These are phyloP conservation scores for Hippolais icterina DNA, from an alignment of 2,113 vertebrate genomes.

Conservation along the genomic window DNA sequence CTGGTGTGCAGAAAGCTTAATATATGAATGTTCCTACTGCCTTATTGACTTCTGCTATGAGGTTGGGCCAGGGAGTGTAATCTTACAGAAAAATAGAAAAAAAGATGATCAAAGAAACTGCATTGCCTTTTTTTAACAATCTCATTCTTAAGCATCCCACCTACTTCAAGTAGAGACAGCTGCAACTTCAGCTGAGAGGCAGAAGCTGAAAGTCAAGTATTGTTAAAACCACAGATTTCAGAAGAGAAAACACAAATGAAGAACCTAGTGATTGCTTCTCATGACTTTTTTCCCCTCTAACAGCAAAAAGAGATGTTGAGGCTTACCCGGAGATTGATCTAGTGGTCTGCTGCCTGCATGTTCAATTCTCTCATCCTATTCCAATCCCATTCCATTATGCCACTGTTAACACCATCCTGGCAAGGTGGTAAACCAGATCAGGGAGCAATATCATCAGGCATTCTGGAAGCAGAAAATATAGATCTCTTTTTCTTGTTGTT, in stretches of 20 bases:
- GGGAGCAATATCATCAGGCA: background rate
- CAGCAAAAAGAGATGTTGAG: background rate
- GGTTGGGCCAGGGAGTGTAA: background rate
- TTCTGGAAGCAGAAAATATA: background rate
- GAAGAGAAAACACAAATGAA: background rate
- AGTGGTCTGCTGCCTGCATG: background rate
- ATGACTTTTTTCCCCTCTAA: background rate
- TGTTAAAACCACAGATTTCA: background rate
- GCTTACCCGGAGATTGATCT: background rate
- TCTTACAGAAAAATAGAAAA: background rate
- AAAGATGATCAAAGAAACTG: background rate
- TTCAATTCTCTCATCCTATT: background rate
- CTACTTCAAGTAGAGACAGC: background rate
- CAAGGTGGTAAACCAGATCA: background rate
- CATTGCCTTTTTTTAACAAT: background rate
- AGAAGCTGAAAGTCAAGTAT: background rate
- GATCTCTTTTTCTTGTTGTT: background rate
- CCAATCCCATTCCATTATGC: background rate
- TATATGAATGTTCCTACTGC: background rate
- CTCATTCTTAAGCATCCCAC: background rate
- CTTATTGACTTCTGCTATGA: background rate
- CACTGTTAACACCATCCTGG: background rate
- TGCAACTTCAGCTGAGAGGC: background rate
- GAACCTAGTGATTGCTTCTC: background rate
- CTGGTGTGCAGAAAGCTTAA: background rate